Evolutionary conservation across 1,140 invertebrate genomes (phyloP), one percentile per base, ranked within the genome.

Genomic region (Ericerus pela): DNA sequence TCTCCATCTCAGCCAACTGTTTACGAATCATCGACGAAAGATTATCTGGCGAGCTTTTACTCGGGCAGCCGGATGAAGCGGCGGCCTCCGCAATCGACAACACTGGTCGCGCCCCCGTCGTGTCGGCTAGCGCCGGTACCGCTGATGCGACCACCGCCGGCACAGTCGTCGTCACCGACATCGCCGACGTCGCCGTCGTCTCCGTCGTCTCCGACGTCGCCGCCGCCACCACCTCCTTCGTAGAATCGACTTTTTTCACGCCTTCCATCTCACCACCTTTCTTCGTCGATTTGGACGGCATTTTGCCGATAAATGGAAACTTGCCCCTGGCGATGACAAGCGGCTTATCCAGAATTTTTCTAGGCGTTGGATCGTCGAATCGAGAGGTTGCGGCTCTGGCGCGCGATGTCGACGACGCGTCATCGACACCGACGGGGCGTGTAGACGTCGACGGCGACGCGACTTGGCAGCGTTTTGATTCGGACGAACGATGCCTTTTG

Each of bases 271-370:
- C 41, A 4, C 4, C 4, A 14, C 3, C 3, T 14, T 47, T 47
- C 20, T 4, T 10, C 3, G 41, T 22, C 8, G 11, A 3, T 24
- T 24, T 47, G 20, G 41, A 47, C 22, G 41, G 41, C 41, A 47
- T 47, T 24, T 47, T 47, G 14, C 41, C 41, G 16, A 47, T 47
- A 14, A 47, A 47, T 14, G 41, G 41, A 24, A 47, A 47, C 20
- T 24, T 2, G 22, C 41, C 6, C 11, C 18, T 24, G 41, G 16
- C 6, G 22, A 12, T 41, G 37, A 16, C 37, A 4, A 41, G 37
- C 5, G 37, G 37, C 20, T 41, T 41, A 8, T 18, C 6, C 37
- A 16, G 6, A 8, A 18, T 41, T 18, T 12, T 41, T 41, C 37
- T 5, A 16, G 10, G 3, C 26, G 8, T 8, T n/a, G 30, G 30